These are phyloP conservation scores for Cygnus olor DNA, from an alignment of 2,797 vertebrate species.

Conservation along the genomic window DNA sequence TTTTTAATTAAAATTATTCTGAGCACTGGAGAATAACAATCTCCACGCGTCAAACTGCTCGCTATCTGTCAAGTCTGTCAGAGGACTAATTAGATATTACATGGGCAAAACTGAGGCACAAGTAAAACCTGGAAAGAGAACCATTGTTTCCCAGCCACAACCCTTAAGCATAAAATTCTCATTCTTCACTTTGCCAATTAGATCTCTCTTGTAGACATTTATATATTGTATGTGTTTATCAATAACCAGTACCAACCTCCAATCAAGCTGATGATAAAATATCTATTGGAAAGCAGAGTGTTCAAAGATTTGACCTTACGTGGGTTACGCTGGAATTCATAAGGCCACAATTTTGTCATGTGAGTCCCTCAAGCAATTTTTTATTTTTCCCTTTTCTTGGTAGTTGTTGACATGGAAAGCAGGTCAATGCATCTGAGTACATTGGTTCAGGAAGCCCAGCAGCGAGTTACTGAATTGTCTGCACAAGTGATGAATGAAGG, in stretches of 20 bases:
- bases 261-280: neutral
- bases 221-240: neutral
- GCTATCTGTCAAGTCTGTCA: neutral
- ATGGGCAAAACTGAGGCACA: neutral
- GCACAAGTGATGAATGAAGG: slow-evolving; percentile 85
- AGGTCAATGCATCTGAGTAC: slow-evolving; percentile 84
- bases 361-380: neutral
- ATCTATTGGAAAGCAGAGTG: neutral
- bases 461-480: slow-evolving; percentile 83
- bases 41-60: neutral
- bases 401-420: slow-evolving; percentile 88
- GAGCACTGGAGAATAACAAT: neutral
- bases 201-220: neutral
- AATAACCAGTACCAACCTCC: neutral
- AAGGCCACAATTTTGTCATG: neutral
- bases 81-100: neutral
- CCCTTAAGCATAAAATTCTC: neutral
- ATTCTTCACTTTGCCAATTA: neutral
- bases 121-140: neutral
- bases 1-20: neutral
- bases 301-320: neutral
- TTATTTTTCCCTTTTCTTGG: slow-evolving; percentile 20
- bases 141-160: neutral
- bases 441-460: slow-evolving; percentile 90
- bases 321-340: neutral